Evolutionary conservation across 1,140 invertebrate genomes (phyloP), one percentile per base, ranked within the genome.

Genomic region (Hypsibius dujardini): DNA sequence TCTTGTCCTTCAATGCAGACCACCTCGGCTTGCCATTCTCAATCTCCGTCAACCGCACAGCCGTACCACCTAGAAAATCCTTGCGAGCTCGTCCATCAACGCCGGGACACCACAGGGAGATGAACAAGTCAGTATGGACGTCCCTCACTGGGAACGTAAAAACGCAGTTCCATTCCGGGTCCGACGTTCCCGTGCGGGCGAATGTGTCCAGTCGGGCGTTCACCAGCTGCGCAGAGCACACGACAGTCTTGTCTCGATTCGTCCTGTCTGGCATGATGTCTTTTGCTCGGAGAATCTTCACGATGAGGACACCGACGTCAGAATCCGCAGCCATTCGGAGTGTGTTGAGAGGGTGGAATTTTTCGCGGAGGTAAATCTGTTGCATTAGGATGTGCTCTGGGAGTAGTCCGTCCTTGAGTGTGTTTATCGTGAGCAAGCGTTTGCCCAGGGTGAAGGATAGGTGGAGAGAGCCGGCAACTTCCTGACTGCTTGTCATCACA

Each of bases 151-250:
- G 50, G 50, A 56, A 56, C 7, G 50, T 56, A n/a, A 56, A 56
- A n/a, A 56, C 50, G n/a, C 50, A 56, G 50, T 56, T 56, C 50
- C 50, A 56, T 56, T 56, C 50, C 50, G 50, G 50, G 7, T 56
- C 50, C 50, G n/a, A 56, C n/a, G 50, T 12, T n/a, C 7, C 7
- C 50, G n/a, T n/a, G 50, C 50, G 7, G n/a, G n/a, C 50, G 7
- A n/a, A n/a, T n/a, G 50, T 56, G 7, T 56, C 50, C n/a, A 56
- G 50, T 7, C n/a, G 50, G n/a, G 50, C n/a, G 50, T 56, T n/a
- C 50, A 56, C n/a, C 7, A 56, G 7, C n/a, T n/a, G 50, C 50
- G n/a, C 50, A 56, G 7, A 12, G 50, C 50, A 56, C 7, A 56
- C 7, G 50, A 56, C 50, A n/a, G 7, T n/a, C 50, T 56, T 7